These are phyloP conservation scores for Orchesella cincta DNA, from an alignment of 1,140 invertebrate species.

Conservation along the genomic window DNA sequence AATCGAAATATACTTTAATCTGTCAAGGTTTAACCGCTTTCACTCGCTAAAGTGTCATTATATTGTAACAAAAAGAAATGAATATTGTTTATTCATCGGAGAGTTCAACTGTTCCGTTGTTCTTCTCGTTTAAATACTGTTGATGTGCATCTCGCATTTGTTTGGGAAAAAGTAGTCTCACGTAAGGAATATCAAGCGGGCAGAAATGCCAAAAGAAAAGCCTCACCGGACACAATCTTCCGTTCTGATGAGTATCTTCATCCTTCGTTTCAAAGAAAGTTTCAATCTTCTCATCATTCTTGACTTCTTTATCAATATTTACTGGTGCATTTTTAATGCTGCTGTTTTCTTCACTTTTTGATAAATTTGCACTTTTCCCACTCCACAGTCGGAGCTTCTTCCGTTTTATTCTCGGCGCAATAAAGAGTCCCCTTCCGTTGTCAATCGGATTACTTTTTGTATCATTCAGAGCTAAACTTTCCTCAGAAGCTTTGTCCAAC, in stretches of 20 bases:
- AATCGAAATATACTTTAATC: not conserved
- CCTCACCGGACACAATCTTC: conserved; percentile 41
- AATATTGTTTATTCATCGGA: no score
- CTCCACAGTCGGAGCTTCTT: conserved; percentile 3
- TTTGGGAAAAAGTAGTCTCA: conserved; percentile 36
- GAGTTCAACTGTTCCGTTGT: not conserved
- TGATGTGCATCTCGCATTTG: conserved; percentile 2
- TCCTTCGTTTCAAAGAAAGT: not conserved
- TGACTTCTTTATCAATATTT: not conserved
- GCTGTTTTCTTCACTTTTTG: not conserved
- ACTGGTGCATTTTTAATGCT: not conserved
- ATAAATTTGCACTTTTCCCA: not conserved
- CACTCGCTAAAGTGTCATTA: no score
- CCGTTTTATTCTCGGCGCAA: conserved; percentile 18
- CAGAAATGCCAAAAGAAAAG: conserved; percentile 47
- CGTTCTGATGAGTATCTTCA: not conserved
- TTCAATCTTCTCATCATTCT: not conserved
- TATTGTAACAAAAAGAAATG: no score
- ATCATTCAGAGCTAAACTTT: no score
- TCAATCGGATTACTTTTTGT: not conserved
- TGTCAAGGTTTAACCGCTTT: no score
- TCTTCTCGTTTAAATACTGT: not conserved
- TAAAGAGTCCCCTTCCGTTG: not conserved
- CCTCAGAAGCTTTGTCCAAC: no score
- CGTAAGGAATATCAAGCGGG: conserved; percentile 34